These are phyloP conservation scores for Ispidina picta DNA, from an alignment of 2,797 vertebrate genomes.

Conservation along the genomic window DNA sequence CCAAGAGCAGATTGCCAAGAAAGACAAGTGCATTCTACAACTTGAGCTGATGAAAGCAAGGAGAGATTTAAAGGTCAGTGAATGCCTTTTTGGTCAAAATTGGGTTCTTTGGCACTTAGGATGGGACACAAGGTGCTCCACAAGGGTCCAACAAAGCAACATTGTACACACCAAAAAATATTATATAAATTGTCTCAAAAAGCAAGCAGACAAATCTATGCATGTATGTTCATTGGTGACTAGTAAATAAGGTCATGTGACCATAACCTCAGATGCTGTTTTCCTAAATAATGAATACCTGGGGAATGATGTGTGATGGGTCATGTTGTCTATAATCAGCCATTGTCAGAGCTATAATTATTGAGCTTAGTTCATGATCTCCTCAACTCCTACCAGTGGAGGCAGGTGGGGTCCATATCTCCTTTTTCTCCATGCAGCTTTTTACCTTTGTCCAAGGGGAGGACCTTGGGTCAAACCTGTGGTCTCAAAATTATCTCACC, in stretches of 20 bases:
- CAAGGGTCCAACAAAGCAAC: background rate
- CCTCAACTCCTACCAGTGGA: fast-evolving
- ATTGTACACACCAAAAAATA: background rate
- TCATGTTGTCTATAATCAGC: background rate
- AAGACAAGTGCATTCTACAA: background rate
- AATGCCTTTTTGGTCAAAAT: background rate
- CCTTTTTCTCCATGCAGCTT: background rate
- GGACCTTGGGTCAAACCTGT: background rate
- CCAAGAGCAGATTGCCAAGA: background rate
- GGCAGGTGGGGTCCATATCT: background rate
- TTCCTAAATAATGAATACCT: background rate
- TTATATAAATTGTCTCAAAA: background rate
- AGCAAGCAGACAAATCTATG: background rate
- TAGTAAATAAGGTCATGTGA: background rate
- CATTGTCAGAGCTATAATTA: background rate
- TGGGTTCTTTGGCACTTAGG: background rate
- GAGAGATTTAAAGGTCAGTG: background rate
- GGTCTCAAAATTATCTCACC: background rate
- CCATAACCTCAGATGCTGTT: background rate
- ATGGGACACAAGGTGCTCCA: background rate
- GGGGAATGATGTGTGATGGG: background rate
- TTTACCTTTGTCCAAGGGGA: background rate
- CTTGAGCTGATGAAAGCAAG: background rate
- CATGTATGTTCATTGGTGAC: background rate
- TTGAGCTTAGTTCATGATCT: background rate